Base-by-base conservation (phyloP, 2,888 invertebrate genomes). In the Ochropleura leucogaster region DNA sequence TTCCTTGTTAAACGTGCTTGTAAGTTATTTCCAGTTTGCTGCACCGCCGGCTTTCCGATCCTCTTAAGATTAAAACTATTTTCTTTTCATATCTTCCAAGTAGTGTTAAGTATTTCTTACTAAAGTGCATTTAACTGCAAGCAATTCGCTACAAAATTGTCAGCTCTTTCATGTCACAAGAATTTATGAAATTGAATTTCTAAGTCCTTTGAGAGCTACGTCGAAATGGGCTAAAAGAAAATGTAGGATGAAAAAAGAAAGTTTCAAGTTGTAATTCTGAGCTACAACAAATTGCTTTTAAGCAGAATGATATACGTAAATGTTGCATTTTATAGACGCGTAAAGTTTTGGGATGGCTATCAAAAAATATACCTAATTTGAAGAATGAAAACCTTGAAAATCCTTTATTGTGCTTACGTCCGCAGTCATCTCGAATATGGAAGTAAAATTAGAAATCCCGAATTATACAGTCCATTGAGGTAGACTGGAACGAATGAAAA, bases 41-140 rank as follows among this genome's bases (percentile, higher is more conserved):
- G 65, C 42, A 68, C 47, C 18, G 47, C 14, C 12, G 16, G 51
- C 30, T 42, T 30, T 14, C 8, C 10, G 18, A 44, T 42, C n/a
- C 20, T 62, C 44, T 57, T 49, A 46, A 0, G 9, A 59, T 46
- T 30, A n/a, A 59, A 59, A 59, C 8, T 16, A 42, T 51, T 70
- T 49, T 30, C 44, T 10, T 72, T 49, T 44, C 42, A 49, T 18
- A 51, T n/a, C n/a, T 62, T 53, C 10, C 7, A 49, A 59, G 42
- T 18, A 18, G 20, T 18, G 18, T 64, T 47, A 44, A 16, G 64
- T 44, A 49, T 57, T 49, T 75, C 49, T 55, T 9, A 44, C 16
- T 20, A 57, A 55, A 47, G 40, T 42, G 62, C 8, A 14, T 18
- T 72, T 53, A 62, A 42, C 20, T 62, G 18, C 30, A 74, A 49